Evolutionary conservation across 2,888 invertebrate genomes (phyloP).

Genomic region (Cacoxenus indagator): DNA sequence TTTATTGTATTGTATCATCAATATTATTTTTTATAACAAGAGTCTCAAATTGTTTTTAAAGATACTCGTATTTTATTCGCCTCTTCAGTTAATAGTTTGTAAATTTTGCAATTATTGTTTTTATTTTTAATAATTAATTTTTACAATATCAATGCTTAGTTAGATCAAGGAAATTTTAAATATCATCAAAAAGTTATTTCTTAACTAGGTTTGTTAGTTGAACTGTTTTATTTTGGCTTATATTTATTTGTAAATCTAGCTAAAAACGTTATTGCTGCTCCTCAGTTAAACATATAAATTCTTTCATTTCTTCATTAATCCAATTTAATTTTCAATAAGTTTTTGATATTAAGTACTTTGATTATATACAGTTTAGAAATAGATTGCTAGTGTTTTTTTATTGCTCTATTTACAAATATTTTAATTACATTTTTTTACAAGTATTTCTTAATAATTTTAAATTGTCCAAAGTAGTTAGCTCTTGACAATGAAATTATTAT

Average conservation of each 20-base stretch:
- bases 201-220: slow-evolving; percentile 34
- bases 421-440: too few species aligned
- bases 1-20: too few species aligned
- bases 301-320: slow-evolving; percentile 2
- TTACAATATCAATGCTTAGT: slow-evolving; percentile 32
- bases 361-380: not conserved
- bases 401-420: too few species aligned
- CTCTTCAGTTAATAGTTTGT: slow-evolving; percentile 42
- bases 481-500: too few species aligned
- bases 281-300: slow-evolving; percentile 11
- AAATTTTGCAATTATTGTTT: slow-evolving; percentile 56
- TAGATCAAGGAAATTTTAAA: slow-evolving; percentile 53
- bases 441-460: too few species aligned
- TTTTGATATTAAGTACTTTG: not conserved
- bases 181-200: slow-evolving; percentile 51
- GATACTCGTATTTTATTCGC: slow-evolving; percentile 43
- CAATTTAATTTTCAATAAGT: not conserved
- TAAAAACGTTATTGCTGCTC: slow-evolving; percentile 54
- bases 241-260: slow-evolving; percentile 54
- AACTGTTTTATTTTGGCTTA: slow-evolving; percentile 23
- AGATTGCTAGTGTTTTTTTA: too few species aligned
- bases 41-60: slow-evolving; percentile 64
- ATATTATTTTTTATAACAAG: slow-evolving; percentile 62
- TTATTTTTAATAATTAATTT: slow-evolving; percentile 43
- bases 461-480: too few species aligned